Conservation (phyloP, 2,888 invertebrate species). For the Cenopis cana region DNA sequence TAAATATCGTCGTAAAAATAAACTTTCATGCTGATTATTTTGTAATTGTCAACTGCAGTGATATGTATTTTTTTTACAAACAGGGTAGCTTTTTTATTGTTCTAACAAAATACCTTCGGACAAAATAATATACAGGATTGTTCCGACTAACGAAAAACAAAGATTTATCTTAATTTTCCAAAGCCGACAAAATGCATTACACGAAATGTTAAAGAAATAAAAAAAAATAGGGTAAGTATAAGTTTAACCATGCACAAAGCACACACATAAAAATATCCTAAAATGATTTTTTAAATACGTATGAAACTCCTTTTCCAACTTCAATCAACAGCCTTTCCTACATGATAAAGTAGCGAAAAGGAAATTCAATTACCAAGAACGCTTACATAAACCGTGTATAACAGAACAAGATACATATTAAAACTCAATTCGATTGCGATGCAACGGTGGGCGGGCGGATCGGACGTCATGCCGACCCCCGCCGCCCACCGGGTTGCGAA, state of each 20-base stretch:
- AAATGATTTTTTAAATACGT: background rate
- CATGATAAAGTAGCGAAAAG: background rate
- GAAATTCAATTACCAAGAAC: slow-evolving; percentile 34
- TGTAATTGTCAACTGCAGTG: too few relatives aligned
- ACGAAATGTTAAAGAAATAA: background rate
- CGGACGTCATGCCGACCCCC: slow-evolving; percentile 33
- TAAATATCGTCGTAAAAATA: too few relatives aligned
- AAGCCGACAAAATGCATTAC: background rate
- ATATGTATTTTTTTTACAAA: too few relatives aligned
- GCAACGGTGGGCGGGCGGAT: slow-evolving; percentile 41
- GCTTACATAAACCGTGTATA: slow-evolving; percentile 36
- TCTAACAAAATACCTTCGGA: too few relatives aligned
- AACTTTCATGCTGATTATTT: too few relatives aligned
- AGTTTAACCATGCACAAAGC: too few relatives aligned
- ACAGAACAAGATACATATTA: slow-evolving; percentile 40
- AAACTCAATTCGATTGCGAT: slow-evolving; percentile 44
- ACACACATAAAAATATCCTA: background rate
- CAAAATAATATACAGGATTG: background rate
- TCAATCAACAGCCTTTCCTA: background rate
- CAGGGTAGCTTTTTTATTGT: too few relatives aligned
- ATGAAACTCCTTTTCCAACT: background rate
- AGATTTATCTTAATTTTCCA: background rate
- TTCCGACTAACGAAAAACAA: background rate
- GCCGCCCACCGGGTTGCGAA: slow-evolving; percentile 30
- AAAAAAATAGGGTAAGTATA: too few relatives aligned